Conservation (phyloP, 2,888 invertebrate genomes). For the Anthophora plumipes region DNA sequence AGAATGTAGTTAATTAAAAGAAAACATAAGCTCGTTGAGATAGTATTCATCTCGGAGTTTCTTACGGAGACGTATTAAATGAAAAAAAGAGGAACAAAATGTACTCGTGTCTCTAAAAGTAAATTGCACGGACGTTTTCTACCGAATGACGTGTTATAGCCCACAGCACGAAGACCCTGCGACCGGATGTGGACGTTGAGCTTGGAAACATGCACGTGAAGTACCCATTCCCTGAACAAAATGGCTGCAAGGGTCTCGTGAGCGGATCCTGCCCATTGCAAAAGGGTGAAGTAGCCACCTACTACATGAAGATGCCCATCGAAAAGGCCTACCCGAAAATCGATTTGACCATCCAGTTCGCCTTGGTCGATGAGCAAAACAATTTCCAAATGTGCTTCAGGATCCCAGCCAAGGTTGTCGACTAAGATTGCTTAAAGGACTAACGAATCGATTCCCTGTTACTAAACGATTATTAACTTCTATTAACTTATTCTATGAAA, state of each 20-base stretch:
- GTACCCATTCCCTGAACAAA: slow-evolving; percentile 74
- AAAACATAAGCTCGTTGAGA: not conserved
- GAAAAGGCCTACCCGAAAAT: slow-evolving; percentile 72
- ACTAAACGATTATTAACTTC: not conserved
- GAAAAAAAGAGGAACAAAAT: no score
- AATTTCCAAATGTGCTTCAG: slow-evolving; percentile 75
- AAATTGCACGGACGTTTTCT: not conserved
- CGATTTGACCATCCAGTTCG: slow-evolving; percentile 69
- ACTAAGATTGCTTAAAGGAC: slow-evolving; percentile 12
- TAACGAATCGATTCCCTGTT: not conserved
- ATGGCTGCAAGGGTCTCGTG: slow-evolving; percentile 76
- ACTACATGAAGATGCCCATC: slow-evolving; percentile 77
- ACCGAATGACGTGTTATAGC: slow-evolving; percentile 64
- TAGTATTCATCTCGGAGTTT: not conserved
- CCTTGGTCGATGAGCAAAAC: slow-evolving; percentile 69
- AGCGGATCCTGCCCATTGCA: slow-evolving; percentile 79
- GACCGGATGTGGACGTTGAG: slow-evolving; percentile 69
- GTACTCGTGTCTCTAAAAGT: no score
- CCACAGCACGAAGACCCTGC: slow-evolving; percentile 67
- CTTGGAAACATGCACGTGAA: slow-evolving; percentile 56
- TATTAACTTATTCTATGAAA: not conserved
- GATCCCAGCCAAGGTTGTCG: slow-evolving; percentile 68
- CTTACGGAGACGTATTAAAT: not conserved
- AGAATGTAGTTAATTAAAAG: not conserved
- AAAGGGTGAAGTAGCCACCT: slow-evolving; percentile 76